phyloP scores from a whole-genome alignment of 2,888 invertebrate genomes.

The Colletes collaris region DNA sequence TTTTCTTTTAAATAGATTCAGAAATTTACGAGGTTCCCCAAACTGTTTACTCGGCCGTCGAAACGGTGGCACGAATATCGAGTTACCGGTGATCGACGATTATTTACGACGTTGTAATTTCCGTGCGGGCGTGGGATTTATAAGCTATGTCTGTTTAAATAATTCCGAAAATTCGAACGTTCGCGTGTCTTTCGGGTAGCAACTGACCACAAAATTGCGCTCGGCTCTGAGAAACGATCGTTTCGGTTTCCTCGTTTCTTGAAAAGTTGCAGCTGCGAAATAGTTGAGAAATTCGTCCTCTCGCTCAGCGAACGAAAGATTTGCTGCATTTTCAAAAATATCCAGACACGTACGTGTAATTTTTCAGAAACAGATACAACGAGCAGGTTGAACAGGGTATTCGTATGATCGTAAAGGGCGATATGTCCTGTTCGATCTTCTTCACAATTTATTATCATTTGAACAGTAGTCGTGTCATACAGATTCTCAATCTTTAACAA shows the following conservation, averaged over 20 bases:
- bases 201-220: conserved; percentile 23
- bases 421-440: too few relatives aligned
- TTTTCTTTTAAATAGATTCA: conserved; percentile 35
- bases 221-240: conserved; percentile 6
- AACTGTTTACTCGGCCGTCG: not conserved
- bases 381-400: too few relatives aligned
- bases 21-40: conserved; percentile 24
- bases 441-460: too few relatives aligned
- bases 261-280: conserved; percentile 5
- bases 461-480: too few relatives aligned
- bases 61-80: conserved; percentile 32
- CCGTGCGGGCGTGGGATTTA: conserved; percentile 25
- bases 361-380: too few relatives aligned
- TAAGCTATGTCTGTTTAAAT: conserved; percentile 27
- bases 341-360: too few relatives aligned
- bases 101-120: conserved; percentile 42
- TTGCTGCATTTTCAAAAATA: too few relatives aligned
- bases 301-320: not conserved
- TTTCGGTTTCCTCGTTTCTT: not conserved
- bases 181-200: conserved; percentile 19
- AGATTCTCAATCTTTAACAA: too few relatives aligned
- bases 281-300: conserved; percentile 17
- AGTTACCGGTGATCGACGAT: conserved; percentile 18
- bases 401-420: too few relatives aligned
- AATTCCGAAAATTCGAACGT: conserved; percentile 21